Conservation (phyloP, 2,113 vertebrate genomes). For the Corvus hawaiiensis region DNA sequence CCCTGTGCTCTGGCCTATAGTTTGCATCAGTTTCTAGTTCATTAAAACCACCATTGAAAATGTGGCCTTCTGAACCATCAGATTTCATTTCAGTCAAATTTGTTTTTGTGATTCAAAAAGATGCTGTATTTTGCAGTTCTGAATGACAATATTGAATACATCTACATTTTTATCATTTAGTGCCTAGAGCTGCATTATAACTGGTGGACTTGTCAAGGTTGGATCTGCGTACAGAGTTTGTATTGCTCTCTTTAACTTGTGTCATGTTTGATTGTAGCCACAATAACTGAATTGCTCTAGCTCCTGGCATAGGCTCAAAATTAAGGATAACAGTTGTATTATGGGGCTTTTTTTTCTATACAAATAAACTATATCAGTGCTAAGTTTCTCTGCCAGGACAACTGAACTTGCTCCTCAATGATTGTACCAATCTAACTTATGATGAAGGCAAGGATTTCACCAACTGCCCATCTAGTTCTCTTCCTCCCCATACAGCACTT, state of each 20-base stretch:
- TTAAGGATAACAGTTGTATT: neutral
- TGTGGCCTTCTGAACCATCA: neutral
- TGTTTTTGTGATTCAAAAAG: neutral
- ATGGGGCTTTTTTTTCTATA: neutral
- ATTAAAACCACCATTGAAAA: neutral
- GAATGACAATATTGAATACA: neutral
- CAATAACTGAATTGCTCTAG: neutral
- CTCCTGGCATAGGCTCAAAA: neutral
- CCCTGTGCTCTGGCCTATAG: neutral
- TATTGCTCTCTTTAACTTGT: neutral
- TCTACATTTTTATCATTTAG: neutral
- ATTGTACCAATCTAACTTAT: neutral
- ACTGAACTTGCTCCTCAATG: neutral
- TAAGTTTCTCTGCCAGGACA: neutral
- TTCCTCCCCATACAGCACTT: neutral
- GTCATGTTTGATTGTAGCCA: neutral
- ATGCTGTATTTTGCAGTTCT: conserved; percentile 6
- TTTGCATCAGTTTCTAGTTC: neutral
- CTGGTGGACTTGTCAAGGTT: neutral
- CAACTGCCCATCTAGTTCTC: neutral
- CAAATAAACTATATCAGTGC: neutral
- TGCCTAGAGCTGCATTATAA: neutral
- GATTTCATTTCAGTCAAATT: neutral
- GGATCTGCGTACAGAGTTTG: neutral
- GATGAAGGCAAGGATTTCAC: neutral